These are phyloP conservation scores for Drosophila tsacasi DNA, from an alignment of 1,140 invertebrate genomes.

Conservation along the genomic window DNA sequence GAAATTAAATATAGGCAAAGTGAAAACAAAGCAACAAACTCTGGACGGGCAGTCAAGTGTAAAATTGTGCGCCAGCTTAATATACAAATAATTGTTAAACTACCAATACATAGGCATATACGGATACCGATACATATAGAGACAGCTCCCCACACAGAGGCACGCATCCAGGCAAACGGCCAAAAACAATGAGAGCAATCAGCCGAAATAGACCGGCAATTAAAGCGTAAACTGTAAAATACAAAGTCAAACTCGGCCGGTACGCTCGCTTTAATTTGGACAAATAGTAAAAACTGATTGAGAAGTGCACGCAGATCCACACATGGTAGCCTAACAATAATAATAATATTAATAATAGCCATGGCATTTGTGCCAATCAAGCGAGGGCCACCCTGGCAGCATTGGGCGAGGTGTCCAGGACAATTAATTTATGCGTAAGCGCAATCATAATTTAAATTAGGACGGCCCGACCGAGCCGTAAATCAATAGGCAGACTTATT, in stretches of 20 bases:
- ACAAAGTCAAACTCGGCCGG: slow-evolving; percentile 43
- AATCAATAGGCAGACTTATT: slow-evolving; percentile 46
- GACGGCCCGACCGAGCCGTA: slow-evolving; percentile 25
- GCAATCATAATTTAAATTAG: slow-evolving; percentile 44
- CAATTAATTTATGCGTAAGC: slow-evolving; percentile 51
- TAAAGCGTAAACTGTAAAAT: slow-evolving; percentile 50
- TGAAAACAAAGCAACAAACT: slow-evolving; percentile 57
- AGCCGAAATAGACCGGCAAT: slow-evolving; percentile 42
- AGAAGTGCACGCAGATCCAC: slow-evolving; percentile 8
- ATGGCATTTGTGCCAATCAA: slow-evolving; percentile 25
- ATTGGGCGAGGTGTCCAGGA: slow-evolving; percentile 22
- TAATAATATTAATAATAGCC: slow-evolving; percentile 12
- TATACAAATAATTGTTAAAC: slow-evolving; percentile 67
- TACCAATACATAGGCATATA: slow-evolving; percentile 61
- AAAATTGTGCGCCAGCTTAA: slow-evolving; percentile 80
- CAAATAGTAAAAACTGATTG: slow-evolving; percentile 35
- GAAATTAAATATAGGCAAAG: slow-evolving; percentile 82
- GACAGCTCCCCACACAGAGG: slow-evolving; percentile 29
- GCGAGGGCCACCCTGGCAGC: slow-evolving; percentile 21
- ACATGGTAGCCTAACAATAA: slow-evolving; percentile 1
- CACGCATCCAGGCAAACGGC: slow-evolving; percentile 43
- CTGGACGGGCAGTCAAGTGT: slow-evolving; percentile 73
- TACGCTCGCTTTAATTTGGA: slow-evolving; percentile 52
- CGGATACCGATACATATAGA: slow-evolving; percentile 34
- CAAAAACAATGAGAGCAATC: slow-evolving; percentile 51